Evolutionary conservation across 1,140 invertebrate species (phyloP).

Genomic region (Catajapyx aquilonaris): DNA sequence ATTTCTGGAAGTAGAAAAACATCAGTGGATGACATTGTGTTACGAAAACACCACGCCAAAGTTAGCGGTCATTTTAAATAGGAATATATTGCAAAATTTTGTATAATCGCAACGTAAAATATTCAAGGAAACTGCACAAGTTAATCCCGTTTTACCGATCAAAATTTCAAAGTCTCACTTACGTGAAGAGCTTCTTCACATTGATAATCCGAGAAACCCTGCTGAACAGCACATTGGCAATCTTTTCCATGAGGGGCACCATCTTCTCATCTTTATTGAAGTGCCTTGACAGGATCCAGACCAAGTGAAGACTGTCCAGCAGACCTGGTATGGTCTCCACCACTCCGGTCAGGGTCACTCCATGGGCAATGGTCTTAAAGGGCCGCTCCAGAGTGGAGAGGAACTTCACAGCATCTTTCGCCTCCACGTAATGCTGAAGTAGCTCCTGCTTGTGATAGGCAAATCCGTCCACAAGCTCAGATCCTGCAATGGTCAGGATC

Average conservation of each 20-base stretch:
- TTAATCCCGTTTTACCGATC: background rate
- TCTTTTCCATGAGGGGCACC: constrained; percentile 50
- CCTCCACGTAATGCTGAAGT: constrained; percentile 43
- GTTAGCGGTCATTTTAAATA: no score
- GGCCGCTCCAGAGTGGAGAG: constrained; percentile 54
- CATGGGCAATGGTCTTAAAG: constrained; percentile 44
- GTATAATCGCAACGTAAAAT: constrained; percentile 57
- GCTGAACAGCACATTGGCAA: constrained; percentile 55
- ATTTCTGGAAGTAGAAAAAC: constrained; percentile 13
- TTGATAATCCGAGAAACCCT: constrained; percentile 49
- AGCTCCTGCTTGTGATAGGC: constrained; percentile 31
- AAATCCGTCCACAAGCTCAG: constrained; percentile 26
- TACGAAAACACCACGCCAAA: no score
- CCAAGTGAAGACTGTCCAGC: constrained; percentile 59
- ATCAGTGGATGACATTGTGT: no score
- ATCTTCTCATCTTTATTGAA: constrained; percentile 51
- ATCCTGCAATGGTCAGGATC: constrained; percentile 28
- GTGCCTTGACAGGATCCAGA: constrained; percentile 57
- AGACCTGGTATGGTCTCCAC: constrained; percentile 47
- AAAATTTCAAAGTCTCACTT: no score
- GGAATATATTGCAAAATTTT: no score
- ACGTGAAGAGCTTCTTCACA: constrained; percentile 48
- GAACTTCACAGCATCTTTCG: constrained; percentile 68
- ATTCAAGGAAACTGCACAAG: constrained; percentile 28
- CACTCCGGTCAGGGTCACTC: constrained; percentile 21